These are phyloP conservation scores for Sinosuthora webbiana DNA, from an alignment of 2,113 vertebrate genomes.

Conservation along the genomic window DNA sequence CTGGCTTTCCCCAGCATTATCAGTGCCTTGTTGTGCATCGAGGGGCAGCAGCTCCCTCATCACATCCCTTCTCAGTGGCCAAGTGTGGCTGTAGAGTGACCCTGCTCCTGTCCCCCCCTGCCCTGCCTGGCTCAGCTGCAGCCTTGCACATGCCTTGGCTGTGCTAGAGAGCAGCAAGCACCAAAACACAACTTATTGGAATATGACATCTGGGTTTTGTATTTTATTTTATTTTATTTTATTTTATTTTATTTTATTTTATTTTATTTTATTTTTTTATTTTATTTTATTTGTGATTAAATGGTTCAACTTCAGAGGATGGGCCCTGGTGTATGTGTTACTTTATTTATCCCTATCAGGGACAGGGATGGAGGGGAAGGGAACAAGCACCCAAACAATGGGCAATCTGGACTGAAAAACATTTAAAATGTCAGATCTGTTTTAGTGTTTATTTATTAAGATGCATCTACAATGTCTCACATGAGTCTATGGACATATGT, in stretches of 20 bases:
- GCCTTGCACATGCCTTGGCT: background rate
- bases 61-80: background rate
- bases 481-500: background rate
- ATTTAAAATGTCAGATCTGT: background rate
- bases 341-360: background rate
- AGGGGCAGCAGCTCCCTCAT: background rate
- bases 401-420: background rate
- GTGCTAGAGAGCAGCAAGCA: background rate
- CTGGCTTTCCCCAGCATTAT: background rate
- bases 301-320: background rate
- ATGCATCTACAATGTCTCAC: fast-evolving
- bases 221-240: background rate
- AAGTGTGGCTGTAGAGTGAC: background rate
- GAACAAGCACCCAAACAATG: background rate
- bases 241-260: too few species aligned
- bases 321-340: background rate
- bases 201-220: background rate
- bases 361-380: background rate
- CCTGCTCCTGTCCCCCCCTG: fast-evolving
- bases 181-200: background rate
- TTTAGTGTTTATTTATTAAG: background rate
- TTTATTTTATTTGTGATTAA: background rate
- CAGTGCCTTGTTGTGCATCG: fast-evolving
- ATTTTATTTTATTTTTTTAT: background rate
- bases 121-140: background rate